Evolutionary conservation across 2,797 vertebrate genomes (phyloP), one percentile per base, ranked within the genome.

Genomic region (Leptoclinus maculatus): DNA sequence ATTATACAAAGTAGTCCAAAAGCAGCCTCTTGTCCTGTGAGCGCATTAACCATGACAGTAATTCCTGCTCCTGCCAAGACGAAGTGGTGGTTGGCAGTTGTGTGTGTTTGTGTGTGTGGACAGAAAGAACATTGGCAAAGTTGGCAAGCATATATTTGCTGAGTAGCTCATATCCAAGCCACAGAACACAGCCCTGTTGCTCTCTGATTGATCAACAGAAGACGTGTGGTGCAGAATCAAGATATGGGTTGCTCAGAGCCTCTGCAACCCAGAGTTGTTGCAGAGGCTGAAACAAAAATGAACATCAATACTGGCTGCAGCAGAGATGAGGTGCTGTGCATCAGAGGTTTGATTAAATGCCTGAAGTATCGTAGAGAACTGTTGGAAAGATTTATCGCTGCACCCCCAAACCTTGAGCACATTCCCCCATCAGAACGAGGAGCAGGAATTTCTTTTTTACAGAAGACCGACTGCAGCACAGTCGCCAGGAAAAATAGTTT

Each of bases 1-100:
- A 84, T 81, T 82, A 81, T 81, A 69, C 29, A 78, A 82, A 80
- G 72, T 32, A 12, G 71, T 59, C 32, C 65, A 63, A 78, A 69
- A 71, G 67, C 71, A 70, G 60, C 60, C 71, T 82, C 41, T 70
- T 53, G 54, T 73, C 62, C 71, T 36, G 11, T 58, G 66, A 73
- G 71, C 36, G 47, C 73, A 80, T 80, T 80, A 69, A 70, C 64
- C 38, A 64, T 70, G 56, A 74, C 77, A 65, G 62, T 64, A 69
- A 76, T 77, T 85, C 69, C 66, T 7, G 12, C 64, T 71, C 19
- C 71, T 74, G 63, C 64, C 69, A 80, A 71, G 64, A 38, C 1
- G 5, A 51, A 16, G 34, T 68, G 49, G 16, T 54, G 23, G 43
- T 36, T 27, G 10, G 5, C 3, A 4, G 16, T 47, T 45, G 17